Conservation (phyloP, 2,888 invertebrate genomes). For the Anorthoa munda region DNA sequence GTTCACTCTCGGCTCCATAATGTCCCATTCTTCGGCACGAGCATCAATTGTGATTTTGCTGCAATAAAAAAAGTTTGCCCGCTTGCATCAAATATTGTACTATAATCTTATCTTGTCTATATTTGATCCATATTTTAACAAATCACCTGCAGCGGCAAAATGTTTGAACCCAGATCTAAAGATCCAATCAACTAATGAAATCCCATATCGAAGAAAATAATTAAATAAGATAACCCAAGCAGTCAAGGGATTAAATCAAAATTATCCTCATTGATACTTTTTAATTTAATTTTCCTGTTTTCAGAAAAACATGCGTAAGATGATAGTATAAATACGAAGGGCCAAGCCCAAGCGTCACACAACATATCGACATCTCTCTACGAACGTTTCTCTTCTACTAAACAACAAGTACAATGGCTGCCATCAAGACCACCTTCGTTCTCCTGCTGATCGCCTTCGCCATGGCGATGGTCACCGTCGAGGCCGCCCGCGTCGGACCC, state of each 20-base stretch:
- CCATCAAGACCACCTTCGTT: constrained; percentile 35
- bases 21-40: too few relatives aligned
- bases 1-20: too few relatives aligned
- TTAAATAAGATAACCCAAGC: not conserved
- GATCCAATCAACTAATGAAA: too few relatives aligned
- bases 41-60: too few relatives aligned
- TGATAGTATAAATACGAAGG: not conserved
- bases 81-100: too few relatives aligned
- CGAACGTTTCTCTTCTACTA: constrained; percentile 12
- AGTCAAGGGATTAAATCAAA: not conserved
- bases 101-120: too few relatives aligned
- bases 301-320: too few relatives aligned
- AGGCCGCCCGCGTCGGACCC: constrained; percentile 24
- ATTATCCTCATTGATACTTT: not conserved
- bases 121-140: too few relatives aligned
- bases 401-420: constrained; percentile 28
- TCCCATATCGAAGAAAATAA: not conserved
- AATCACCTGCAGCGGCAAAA: too few relatives aligned
- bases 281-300: not conserved
- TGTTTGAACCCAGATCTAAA: too few relatives aligned
- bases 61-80: too few relatives aligned
- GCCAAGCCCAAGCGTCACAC: not conserved
- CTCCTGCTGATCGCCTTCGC: constrained; percentile 44
- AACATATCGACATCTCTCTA: not conserved
- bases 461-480: constrained; percentile 31